Evolutionary conservation across 2,113 vertebrate genomes (phyloP), one percentile per base, ranked within the genome.

Genomic region (Hemichromis elongatus): DNA sequence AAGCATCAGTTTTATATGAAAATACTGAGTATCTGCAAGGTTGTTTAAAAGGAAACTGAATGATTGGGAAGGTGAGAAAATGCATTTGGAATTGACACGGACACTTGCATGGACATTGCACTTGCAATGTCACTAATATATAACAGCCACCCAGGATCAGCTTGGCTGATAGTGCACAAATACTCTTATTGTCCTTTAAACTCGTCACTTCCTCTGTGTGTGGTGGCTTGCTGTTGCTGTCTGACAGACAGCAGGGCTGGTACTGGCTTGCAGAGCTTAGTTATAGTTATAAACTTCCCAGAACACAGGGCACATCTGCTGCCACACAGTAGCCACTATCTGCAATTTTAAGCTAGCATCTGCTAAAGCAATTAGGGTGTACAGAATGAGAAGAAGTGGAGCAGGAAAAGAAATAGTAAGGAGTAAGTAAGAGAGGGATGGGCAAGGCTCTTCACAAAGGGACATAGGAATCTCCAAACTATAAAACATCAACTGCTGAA

Each of bases 221-320:
- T 90, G 90, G 89, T 18, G 11, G 77, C 16, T 52, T 26, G 16
- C 18, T 47, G 68, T 45, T 28, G 47, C 85, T 83, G 68, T 77
- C 42, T 92, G 92, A 93, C 80, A 35, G 91, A 93, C 90, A 93
- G 88, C 85, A 82, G 83, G 79, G 84, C 90, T 92, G 94, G 61
- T 57, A 68, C 81, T 68, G 66, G 83, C 47, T 81, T 61, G 82
- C 9, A 18, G 35, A 89, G 89, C 77, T 92, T 91, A 90, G 92
- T 88, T 77, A 81, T 85, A 92, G 86, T 83, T 73, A 83, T 86
- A 88, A 94, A 89, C 80, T 86, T 35, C 24, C 86, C 73, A 82
- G 81, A 88, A 35, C 84, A 81, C 50, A 63, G 77, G 80, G 77
- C 82, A 88, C 87, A 93, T 92, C 86, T 73, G 85, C 37, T 89